These are phyloP conservation scores for Caenorhabditis sinica DNA, from an alignment of 2,888 invertebrate genomes.

Conservation along the genomic window DNA sequence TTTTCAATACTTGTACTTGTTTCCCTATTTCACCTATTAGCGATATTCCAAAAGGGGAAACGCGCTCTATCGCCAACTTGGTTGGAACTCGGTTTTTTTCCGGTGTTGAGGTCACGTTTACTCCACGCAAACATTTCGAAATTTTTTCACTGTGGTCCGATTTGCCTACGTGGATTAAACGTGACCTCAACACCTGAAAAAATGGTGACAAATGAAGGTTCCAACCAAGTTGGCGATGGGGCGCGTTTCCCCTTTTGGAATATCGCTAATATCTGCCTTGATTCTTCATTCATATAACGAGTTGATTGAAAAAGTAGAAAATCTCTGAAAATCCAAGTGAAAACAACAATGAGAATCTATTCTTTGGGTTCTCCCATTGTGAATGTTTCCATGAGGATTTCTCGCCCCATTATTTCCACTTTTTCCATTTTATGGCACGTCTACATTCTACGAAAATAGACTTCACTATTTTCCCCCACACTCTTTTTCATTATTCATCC, in stretches of 20 bases:
- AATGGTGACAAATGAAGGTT: too few species aligned
- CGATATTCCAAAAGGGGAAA: too few species aligned
- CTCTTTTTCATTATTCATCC: neutral
- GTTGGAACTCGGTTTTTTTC: too few species aligned
- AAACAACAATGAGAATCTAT: neutral
- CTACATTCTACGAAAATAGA: constrained; percentile 1
- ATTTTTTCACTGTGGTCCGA: too few species aligned
- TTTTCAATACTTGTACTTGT: too few species aligned
- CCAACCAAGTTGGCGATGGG: too few species aligned
- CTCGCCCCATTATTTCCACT: neutral
- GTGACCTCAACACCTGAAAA: too few species aligned
- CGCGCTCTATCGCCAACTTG: too few species aligned
- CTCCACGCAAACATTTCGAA: too few species aligned
- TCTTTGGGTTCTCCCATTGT: neutral
- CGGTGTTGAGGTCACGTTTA: too few species aligned
- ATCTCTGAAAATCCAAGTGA: neutral
- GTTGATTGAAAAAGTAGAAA: neutral
- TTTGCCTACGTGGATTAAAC: too few species aligned
- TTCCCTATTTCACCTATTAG: too few species aligned
- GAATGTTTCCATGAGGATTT: constrained; percentile 9
- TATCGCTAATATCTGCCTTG: neutral
- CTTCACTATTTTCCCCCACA: neutral
- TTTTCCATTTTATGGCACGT: constrained; percentile 2
- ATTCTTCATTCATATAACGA: neutral
- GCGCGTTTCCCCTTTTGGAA: neutral